Evolutionary conservation across 2,113 vertebrate species (phyloP).

Genomic region (Apteryx owenii): DNA sequence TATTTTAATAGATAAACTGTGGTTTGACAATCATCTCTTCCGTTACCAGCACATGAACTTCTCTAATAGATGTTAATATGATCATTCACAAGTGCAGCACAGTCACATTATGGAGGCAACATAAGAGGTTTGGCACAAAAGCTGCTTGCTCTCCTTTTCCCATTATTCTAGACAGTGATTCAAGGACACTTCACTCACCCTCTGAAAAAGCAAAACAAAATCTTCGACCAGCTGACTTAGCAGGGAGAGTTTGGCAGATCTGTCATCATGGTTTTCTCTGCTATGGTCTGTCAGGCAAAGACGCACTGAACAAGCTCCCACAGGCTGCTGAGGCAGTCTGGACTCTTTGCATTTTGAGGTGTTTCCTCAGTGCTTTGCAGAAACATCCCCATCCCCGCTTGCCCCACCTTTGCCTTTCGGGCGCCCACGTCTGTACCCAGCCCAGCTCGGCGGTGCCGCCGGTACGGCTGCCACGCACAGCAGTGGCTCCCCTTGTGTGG

Average conservation of each 20-base stretch:
- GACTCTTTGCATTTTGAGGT: no score
- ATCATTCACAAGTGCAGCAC: slow-evolving; percentile 39
- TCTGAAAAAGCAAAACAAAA: slow-evolving; percentile 19
- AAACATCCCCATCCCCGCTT: no score
- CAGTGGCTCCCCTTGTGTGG: background rate
- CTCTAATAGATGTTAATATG: slow-evolving; percentile 39
- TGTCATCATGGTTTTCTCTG: background rate
- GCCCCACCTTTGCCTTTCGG: no score
- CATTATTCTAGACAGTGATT: background rate
- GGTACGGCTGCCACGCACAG: no score
- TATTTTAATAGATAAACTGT: slow-evolving; percentile 21
- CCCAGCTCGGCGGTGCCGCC: background rate
- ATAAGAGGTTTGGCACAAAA: slow-evolving; percentile 13
- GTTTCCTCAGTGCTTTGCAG: no score
- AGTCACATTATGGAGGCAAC: background rate
- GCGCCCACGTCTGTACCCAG: no score
- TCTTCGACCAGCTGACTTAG: background rate
- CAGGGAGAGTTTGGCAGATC: background rate
- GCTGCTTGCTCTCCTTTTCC: slow-evolving; percentile 3
- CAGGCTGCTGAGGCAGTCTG: background rate
- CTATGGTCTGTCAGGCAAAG: background rate
- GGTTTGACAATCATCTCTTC: background rate
- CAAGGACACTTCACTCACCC: background rate
- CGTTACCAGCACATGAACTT: background rate
- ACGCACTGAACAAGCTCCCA: background rate